Evolutionary conservation across 1,140 invertebrate genomes (phyloP), one percentile per base, ranked within the genome.

Genomic region (Psilanteris sp.): DNA sequence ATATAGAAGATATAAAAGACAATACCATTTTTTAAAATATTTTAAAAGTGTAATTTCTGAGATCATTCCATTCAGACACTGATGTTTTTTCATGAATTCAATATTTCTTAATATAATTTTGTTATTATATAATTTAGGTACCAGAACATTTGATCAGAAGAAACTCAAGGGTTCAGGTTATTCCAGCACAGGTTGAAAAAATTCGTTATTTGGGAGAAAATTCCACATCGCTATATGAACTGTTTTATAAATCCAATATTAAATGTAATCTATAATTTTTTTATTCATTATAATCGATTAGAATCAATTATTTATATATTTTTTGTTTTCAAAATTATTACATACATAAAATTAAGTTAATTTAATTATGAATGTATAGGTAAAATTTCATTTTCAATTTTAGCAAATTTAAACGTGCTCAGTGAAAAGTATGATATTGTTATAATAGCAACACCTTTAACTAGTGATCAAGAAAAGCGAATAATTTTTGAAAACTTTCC

Each of bases 391-490:
- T 29, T 29, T 29, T 29, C 8, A 1, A 7, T 15, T 27, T 16
- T 22, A 87, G 85, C 68, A 61, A 71, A 64, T 37, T 11, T 9
- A 16, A 55, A 62, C 29, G 4, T 29, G 11, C 75, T 77, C 5
- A 80, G 62, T 11, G 61, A 78, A 48, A 48, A 54, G 44, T 93
- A 92, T 73, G 91, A 93, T 66, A 87, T 91, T 44, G 89, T 93
- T 3, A 89, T 93, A 32, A 75, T 93, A 10, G 92, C 92, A 36
- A 77, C 87, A 13, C 92, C 92, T 0, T 73, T 92, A 26, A 89
- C 88, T 8, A 54, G 64, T n/a, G 88, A 89, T 73, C 81, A 86
- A 34, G 61, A 77, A 73, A 85, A 59, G 20, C 34, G 52, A 10
- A 82, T 89, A 32, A 10, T 11, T 16, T 88, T 90, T 61, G 62